phyloP scores from a whole-genome alignment of 2,888 invertebrate species.

The Nebria brevicollis region DNA sequence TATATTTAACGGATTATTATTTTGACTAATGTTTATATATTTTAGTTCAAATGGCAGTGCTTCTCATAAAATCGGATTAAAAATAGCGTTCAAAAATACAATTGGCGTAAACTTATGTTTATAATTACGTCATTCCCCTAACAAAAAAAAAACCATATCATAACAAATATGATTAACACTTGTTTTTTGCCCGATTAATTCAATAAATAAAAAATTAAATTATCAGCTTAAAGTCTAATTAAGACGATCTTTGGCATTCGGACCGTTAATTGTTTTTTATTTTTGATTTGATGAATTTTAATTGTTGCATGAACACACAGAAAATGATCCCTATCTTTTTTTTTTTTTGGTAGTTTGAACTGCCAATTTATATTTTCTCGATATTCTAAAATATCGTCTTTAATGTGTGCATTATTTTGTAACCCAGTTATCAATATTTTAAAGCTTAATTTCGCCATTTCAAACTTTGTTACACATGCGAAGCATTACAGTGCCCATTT shows the following conservation, averaged over 20 bases:
- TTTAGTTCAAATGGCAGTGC: slow-evolving; percentile 45
- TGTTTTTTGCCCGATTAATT: not conserved
- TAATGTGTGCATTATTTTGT: not conserved
- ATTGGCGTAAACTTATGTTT: not conserved
- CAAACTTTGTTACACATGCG: slow-evolving; percentile 28
- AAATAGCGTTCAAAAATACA: slow-evolving; percentile 1
- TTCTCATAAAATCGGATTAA: slow-evolving; percentile 12
- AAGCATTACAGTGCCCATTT: slow-evolving; percentile 47
- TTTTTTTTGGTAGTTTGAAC: not conserved
- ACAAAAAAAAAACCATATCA: not conserved
- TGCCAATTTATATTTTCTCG: not conserved
- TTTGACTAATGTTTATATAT: slow-evolving; percentile 44
- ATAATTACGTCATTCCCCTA: slow-evolving; percentile 4
- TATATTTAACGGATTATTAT: slow-evolving; percentile 12
- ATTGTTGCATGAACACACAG: not conserved
- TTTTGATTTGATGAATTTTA: not conserved
- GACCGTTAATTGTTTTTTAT: not conserved
- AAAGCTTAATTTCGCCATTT: not conserved
- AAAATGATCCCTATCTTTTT: not conserved
- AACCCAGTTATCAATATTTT: not conserved
- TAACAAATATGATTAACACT: not conserved
- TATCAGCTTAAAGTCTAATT: not conserved
- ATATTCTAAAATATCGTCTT: not conserved
- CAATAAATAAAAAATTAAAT: not conserved
- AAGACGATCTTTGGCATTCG: slow-evolving; percentile 1